phyloP scores from a whole-genome alignment of 2,888 invertebrate species.

The Eudasyphora cyanicolor region DNA sequence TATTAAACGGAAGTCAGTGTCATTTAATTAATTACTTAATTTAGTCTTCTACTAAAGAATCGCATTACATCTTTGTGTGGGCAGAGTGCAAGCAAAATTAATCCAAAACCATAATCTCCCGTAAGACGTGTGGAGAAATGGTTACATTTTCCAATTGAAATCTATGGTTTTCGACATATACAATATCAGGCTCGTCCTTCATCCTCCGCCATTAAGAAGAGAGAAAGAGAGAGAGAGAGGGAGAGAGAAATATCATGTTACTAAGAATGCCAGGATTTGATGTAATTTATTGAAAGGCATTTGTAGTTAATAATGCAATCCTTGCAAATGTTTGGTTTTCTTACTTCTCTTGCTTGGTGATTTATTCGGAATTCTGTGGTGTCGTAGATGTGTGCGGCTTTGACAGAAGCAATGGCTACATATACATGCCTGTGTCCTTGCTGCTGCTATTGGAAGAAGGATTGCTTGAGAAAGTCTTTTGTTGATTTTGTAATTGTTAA shows the following conservation, averaged over 20 bases:
- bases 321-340: conserved; percentile 56
- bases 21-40: conserved; percentile 1
- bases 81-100: not conserved
- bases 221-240: not conserved
- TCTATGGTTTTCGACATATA: not conserved
- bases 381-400: not conserved
- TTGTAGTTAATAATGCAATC: conserved; percentile 45
- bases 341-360: conserved; percentile 34
- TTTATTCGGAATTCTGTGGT: not conserved
- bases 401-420: not conserved
- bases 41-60: not conserved
- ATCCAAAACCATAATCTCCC: conserved; percentile 29
- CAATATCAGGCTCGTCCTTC: not conserved
- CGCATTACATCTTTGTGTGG: not conserved
- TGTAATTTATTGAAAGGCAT: conserved; percentile 52
- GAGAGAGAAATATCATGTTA: too few relatives aligned
- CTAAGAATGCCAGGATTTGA: not conserved
- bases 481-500: conserved; percentile 27
- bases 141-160: conserved; percentile 27
- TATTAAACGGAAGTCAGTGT: not conserved
- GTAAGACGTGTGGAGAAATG: too few relatives aligned
- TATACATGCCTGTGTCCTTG: conserved; percentile 29
- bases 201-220: not conserved
- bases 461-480: not conserved
- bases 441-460: conserved; percentile 24